Conservation (phyloP, 2,797 vertebrate genomes). For the Lepidocolaptes lacrymiger region DNA sequence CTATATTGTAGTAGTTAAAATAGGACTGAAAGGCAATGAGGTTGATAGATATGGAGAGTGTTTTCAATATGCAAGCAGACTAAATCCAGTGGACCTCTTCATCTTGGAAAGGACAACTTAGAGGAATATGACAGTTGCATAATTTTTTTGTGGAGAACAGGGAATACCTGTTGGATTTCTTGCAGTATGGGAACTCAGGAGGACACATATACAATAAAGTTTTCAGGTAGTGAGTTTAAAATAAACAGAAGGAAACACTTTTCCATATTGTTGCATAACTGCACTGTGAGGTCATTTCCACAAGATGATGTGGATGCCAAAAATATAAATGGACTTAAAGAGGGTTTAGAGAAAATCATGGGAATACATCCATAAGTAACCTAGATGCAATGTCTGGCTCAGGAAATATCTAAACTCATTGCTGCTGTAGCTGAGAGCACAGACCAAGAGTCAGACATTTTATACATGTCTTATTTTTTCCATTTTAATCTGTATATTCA, state of each 20-base stretch:
- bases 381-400: constrained; percentile 7
- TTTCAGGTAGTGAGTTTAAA: constrained; percentile 50
- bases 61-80: neutral
- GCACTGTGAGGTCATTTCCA: constrained; percentile 50
- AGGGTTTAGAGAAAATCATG: constrained; percentile 5
- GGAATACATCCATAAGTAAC: constrained; percentile 22
- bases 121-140: neutral
- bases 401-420: neutral
- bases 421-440: neutral
- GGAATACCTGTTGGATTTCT: neutral
- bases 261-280: neutral
- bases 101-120: neutral
- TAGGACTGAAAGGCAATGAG: neutral
- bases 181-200: neutral
- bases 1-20: neutral
- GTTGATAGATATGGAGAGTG: neutral
- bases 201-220: neutral
- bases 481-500: neutral
- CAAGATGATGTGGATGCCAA: neutral
- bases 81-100: neutral
- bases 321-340: constrained; percentile 11
- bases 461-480: neutral
- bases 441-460: neutral
- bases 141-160: neutral
- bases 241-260: constrained; percentile 52